Percentiles rank a stretch among this genome's conserved stretches.
These are phyloP conservation scores for Oceanites oceanicus DNA, from an alignment of 2,113 vertebrate genomes.

Conservation along the genomic window DNA sequence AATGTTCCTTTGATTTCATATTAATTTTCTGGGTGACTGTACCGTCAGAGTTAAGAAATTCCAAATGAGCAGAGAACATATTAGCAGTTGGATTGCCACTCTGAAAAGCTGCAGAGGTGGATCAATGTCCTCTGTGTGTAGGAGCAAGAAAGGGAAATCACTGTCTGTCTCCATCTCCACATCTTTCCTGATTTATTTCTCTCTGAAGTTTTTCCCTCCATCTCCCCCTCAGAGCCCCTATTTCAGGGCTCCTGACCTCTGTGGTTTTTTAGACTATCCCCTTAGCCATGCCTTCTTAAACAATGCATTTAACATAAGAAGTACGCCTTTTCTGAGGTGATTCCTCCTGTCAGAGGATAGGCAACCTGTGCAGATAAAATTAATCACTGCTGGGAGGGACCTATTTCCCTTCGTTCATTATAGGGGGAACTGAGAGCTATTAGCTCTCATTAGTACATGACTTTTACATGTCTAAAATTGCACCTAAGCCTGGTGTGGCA, in stretches of 20 bases:
- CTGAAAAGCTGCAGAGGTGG: not conserved
- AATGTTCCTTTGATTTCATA: not conserved
- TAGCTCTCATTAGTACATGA: not conserved
- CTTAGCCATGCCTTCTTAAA: not conserved
- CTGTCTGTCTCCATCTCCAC: not conserved
- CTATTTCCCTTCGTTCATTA: not conserved
- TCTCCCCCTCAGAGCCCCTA: not conserved
- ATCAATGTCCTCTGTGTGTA: not conserved
- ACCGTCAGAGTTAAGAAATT: not conserved
- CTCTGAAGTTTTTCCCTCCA: not conserved
- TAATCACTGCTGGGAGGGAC: not conserved
- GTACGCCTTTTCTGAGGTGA: not conserved
- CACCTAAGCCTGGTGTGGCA: not conserved
- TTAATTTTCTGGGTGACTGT: not conserved
- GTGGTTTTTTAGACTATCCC: not conserved
- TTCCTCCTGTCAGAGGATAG: not conserved
- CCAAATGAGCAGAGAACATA: not conserved
- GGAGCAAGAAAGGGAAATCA: not conserved
- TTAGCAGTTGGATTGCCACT: not conserved
- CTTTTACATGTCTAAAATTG: not conserved
- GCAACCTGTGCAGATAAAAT: not conserved
- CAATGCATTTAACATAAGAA: not conserved
- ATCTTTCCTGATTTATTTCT: not conserved
- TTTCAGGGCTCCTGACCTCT: not conserved
- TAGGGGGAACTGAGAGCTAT: rapidly evolving